Conservation (phyloP, 1,140 invertebrate genomes). For the Drosophila repletoides region DNA sequence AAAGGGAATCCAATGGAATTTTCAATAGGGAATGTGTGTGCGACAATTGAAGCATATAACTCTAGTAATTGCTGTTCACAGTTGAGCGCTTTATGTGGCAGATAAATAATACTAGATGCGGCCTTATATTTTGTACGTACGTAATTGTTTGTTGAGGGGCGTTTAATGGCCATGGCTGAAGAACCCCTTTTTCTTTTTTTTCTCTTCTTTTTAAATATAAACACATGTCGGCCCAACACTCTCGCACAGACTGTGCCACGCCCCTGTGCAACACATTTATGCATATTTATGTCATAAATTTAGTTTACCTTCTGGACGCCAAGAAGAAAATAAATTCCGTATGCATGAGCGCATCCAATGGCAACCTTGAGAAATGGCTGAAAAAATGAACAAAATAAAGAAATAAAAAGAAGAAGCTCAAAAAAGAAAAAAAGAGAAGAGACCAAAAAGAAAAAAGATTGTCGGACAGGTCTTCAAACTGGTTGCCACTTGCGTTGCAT, state of each 20-base stretch:
- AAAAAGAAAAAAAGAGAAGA: background rate
- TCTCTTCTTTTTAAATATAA: background rate
- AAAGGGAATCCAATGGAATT: background rate
- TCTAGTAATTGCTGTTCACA: conserved; percentile 71
- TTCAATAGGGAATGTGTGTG: conserved; percentile 10
- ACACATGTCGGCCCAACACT: conserved; percentile 67
- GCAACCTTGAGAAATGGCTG: conserved; percentile 68
- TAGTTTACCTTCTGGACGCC: conserved; percentile 23
- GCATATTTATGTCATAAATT: conserved; percentile 81
- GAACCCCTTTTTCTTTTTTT: conserved; percentile 20
- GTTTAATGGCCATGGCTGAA: conserved; percentile 63
- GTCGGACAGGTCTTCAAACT: conserved; percentile 34
- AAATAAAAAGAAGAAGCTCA: background rate
- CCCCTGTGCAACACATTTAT: conserved; percentile 68
- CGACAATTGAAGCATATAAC: conserved; percentile 73
- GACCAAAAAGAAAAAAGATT: background rate
- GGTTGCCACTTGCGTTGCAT: conserved; percentile 55
- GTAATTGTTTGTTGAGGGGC: conserved; percentile 78
- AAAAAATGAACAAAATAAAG: too few relatives aligned
- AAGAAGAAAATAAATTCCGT: conserved; percentile 34
- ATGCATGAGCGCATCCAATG: conserved; percentile 65
- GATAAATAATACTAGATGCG: conserved; percentile 46
- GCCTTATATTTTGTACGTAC: conserved; percentile 23
- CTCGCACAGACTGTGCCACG: conserved; percentile 39
- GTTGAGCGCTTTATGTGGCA: conserved; percentile 62